Evolutionary conservation across 2,888 invertebrate genomes (phyloP).

Genomic region (Tenthredo scrophulariae): DNA sequence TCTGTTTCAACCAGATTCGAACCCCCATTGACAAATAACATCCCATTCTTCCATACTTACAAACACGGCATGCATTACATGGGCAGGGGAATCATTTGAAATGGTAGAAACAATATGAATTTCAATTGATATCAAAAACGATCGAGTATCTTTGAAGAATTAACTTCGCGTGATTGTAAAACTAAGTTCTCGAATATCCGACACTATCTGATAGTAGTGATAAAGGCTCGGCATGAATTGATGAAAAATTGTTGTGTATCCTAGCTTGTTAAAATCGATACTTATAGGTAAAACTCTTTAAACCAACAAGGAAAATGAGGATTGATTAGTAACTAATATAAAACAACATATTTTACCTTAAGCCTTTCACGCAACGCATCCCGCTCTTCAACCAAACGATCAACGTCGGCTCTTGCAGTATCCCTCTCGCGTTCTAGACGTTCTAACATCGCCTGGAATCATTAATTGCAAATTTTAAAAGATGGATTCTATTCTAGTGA

Average conservation of each 20-base stretch:
- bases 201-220: background rate
- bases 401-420: conserved; percentile 80
- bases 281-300: conserved; percentile 9
- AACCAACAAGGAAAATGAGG: conserved; percentile 55
- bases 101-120: background rate
- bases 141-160: background rate
- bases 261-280: background rate
- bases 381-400: conserved; percentile 82
- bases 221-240: background rate
- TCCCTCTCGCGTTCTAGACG: conserved; percentile 81
- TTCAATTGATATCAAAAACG: background rate
- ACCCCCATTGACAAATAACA: conserved; percentile 57
- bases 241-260: background rate
- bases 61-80: conserved; percentile 28
- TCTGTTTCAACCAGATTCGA: conserved; percentile 65
- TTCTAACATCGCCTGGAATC: conserved; percentile 74
- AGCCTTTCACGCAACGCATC: conserved; percentile 81
- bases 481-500: background rate
- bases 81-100: background rate
- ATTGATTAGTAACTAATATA: background rate
- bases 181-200: too few species aligned
- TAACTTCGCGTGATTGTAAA: background rate
- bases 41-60: conserved; percentile 37
- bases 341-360: conserved; percentile 76
- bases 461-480: background rate